Evolutionary conservation across 2,888 invertebrate species (phyloP), one percentile per base, ranked within the genome.

Genomic region (Drosophila prolongata): DNA sequence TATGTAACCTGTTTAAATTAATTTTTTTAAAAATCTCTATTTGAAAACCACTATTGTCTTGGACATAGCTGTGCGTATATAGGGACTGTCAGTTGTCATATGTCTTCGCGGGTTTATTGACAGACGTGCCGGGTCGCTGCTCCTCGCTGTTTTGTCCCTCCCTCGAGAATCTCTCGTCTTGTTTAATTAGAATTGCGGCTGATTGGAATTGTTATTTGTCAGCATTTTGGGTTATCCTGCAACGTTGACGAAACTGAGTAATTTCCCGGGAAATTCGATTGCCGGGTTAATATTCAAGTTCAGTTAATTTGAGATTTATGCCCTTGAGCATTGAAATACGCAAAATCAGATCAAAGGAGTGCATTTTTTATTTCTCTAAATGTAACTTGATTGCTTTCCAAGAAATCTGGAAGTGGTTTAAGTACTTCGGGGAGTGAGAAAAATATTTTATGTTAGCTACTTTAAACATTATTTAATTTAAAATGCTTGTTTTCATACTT

Each of bases 111-210:
- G 40, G 40, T 55, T 59, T 59, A 59, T 59, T 59, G 58, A 58
- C 58, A 58, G 58, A 58, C 55, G 40, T 58, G 58, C 54, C 30
- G 40, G 58, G 58, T 59, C 58, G 58, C 55, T 59, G 58, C 55
- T 49, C 46, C 2, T 37, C 27, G 9, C 50, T 8, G 13, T 8
- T 40, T 50, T 14, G 24, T 16, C 35, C 8, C 27, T 40, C 58
- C 58, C 40, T 9, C 9, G 40, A 54, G 58, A 42, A 42, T 42
- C 34, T 19, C 11, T 54, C 40, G 19, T 34, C 40, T 16, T 42
- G 55, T 40, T 59, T 55, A 59, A 59, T 59, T 55, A 30, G 58
- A 55, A 59, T 24, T 42, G 40, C 55, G 55, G 55, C 19, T 30
- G 34, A 55, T 54, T 55, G 55, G 40, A 42, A 53, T 42, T 42